Evolutionary conservation across 2,888 invertebrate genomes (phyloP).

Genomic region (Cremastobaeus sp.): DNA sequence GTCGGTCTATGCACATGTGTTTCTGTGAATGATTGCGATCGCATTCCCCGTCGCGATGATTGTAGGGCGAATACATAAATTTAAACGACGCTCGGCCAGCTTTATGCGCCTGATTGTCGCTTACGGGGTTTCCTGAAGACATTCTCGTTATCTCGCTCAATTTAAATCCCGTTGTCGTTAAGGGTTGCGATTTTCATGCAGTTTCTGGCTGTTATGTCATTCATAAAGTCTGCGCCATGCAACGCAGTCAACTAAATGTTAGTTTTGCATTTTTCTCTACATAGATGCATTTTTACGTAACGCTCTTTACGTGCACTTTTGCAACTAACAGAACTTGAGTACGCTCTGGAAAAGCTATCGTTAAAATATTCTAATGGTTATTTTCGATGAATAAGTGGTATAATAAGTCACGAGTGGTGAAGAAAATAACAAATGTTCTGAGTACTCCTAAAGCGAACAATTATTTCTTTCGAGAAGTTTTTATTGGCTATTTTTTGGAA

Average conservation of each 20-base stretch:
- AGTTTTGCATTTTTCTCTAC: conserved; percentile 40
- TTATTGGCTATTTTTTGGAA: too few relatives aligned
- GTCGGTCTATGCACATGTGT: conserved; percentile 36
- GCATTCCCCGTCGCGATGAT: conserved; percentile 37
- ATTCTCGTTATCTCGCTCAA: conserved; percentile 57
- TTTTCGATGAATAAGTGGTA: too few relatives aligned
- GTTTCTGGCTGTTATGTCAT: conserved; percentile 43
- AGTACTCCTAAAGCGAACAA: too few relatives aligned
- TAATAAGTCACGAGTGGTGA: too few relatives aligned
- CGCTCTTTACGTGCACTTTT: conserved; percentile 4
- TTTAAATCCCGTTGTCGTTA: conserved; percentile 56
- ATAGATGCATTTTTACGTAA: too few relatives aligned
- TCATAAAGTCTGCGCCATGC: conserved; percentile 24
- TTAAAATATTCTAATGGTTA: too few relatives aligned
- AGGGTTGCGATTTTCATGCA: conserved; percentile 49
- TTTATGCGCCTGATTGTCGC: conserved; percentile 61
- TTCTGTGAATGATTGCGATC: conserved; percentile 50
- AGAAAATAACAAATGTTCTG: too few relatives aligned
- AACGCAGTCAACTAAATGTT: conserved; percentile 32
- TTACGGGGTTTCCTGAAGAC: conserved; percentile 56
- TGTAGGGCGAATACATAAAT: conserved; percentile 65
- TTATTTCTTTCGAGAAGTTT: too few relatives aligned
- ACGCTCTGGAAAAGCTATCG: too few relatives aligned
- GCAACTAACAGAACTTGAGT: too few relatives aligned
- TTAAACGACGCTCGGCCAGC: conserved; percentile 64